phyloP scores from a whole-genome alignment of 2,888 invertebrate genomes.

The Phalera bucephala region DNA sequence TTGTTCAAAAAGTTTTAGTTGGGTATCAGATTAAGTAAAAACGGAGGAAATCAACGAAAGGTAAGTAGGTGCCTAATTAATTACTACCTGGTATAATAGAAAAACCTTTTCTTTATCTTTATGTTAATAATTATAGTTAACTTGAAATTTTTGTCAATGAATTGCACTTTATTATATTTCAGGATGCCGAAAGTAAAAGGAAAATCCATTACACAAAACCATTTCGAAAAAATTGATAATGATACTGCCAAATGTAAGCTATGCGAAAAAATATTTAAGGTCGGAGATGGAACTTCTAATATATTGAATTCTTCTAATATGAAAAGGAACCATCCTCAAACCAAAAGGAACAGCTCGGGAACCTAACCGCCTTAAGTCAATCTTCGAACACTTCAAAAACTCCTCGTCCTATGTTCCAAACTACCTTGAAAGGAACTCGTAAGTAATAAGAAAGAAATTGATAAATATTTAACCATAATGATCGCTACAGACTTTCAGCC shows the following conservation, averaged over 20 bases:
- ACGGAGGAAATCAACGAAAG: neutral
- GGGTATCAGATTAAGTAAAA: neutral
- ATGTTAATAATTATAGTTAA: too few relatives aligned
- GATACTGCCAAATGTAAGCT: slow-evolving; percentile 4
- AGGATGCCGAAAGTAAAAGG: slow-evolving; percentile 4
- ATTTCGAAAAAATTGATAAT: slow-evolving; percentile 7
- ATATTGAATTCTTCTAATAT: slow-evolving; percentile 8
- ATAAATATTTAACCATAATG: slow-evolving; percentile 2
- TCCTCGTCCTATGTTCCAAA: neutral
- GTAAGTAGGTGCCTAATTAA: neutral
- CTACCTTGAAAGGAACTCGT: neutral
- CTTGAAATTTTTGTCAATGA: neutral
- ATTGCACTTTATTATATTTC: neutral
- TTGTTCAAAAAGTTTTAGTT: neutral
- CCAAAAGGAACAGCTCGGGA: neutral
- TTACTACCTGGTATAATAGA: too few relatives aligned
- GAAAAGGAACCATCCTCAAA: slow-evolving; percentile 7
- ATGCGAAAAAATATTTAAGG: neutral
- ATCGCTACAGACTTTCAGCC: slow-evolving; percentile 6
- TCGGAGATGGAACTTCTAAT: slow-evolving; percentile 4
- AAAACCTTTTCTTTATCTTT: too few relatives aligned
- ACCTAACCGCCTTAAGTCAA: neutral
- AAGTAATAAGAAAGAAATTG: neutral
- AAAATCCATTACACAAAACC: slow-evolving; percentile 4
- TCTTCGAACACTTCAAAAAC: neutral